Percentiles rank a stretch among this genome's conserved stretches.
These are phyloP conservation scores for Lagorchestes hirsutus DNA, from an alignment of 2,797 vertebrate genomes.

Conservation along the genomic window DNA sequence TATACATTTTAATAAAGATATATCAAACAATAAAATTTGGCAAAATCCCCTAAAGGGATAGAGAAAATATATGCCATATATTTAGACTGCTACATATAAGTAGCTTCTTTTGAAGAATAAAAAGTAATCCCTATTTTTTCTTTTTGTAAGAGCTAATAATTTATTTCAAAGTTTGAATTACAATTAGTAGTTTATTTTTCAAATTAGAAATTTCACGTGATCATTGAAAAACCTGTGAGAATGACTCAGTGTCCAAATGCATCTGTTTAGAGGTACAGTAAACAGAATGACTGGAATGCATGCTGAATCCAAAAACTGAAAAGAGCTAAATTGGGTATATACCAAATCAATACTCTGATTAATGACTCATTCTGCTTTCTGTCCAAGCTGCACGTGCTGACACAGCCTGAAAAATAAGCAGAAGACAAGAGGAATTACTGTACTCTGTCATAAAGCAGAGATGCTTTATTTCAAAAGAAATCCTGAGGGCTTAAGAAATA, in stretches of 20 bases:
- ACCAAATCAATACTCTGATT: conserved; percentile 60
- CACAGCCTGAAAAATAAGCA: conserved; percentile 31
- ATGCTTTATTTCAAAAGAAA: conserved; percentile 60
- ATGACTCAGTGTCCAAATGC: conserved; percentile 12
- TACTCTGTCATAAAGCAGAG: not conserved
- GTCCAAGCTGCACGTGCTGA: not conserved
- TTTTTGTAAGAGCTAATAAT: not conserved
- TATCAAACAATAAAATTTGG: conserved; percentile 68
- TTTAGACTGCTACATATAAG: conserved; percentile 31
- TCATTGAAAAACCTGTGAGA: conserved; percentile 47
- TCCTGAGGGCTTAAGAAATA: conserved; percentile 51
- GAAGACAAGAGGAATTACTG: not conserved
- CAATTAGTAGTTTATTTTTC: conserved; percentile 13
- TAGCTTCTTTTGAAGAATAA: not conserved
- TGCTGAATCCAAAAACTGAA: conserved; percentile 64
- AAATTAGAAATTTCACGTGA: not conserved
- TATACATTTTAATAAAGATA: conserved; percentile 80
- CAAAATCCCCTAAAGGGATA: conserved; percentile 60
- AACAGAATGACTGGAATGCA: conserved; percentile 56
- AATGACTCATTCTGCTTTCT: conserved; percentile 60
- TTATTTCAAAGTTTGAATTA: conserved; percentile 7
- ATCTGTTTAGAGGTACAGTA: conserved; percentile 47
- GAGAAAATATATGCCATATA: conserved; percentile 37
- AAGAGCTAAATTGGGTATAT: conserved; percentile 59
- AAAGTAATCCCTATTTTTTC: not conserved